phyloP scores from a whole-genome alignment of 2,113 vertebrate species.

The Chlamydotis undulata region DNA sequence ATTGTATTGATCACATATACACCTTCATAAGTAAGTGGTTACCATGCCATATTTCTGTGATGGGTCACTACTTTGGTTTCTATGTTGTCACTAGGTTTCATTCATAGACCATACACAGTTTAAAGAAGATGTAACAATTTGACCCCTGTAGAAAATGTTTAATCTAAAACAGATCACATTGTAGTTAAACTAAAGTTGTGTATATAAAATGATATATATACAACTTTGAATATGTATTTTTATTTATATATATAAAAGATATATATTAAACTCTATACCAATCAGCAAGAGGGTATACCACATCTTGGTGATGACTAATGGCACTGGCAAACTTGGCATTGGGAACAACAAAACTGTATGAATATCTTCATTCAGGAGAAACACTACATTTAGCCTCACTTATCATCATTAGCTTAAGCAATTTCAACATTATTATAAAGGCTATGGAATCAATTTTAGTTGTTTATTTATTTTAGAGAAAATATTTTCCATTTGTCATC shows the following conservation, averaged over 20 bases:
- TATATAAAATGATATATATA: background rate
- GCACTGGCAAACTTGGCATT: background rate
- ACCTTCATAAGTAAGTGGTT: background rate
- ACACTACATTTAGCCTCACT: background rate
- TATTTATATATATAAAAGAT: too few relatives aligned
- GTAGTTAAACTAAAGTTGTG: background rate
- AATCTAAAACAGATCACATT: background rate
- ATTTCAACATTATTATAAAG: constrained; percentile 25
- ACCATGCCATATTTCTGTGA: background rate
- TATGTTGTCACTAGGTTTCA: background rate
- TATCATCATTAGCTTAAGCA: constrained; percentile 45
- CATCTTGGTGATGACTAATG: background rate
- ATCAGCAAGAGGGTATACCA: background rate
- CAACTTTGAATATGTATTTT: background rate
- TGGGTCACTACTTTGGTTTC: background rate
- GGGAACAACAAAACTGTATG: background rate
- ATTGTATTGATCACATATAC: background rate
- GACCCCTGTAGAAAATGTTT: background rate
- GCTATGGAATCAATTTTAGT: background rate
- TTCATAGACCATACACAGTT: background rate
- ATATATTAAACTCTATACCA: background rate
- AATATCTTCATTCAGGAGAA: background rate
- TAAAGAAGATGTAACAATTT: background rate
- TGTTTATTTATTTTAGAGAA: constrained; percentile 40
- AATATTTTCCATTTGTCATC: constrained; percentile 42